Evolutionary conservation across 2,113 vertebrate genomes (phyloP).

Genomic region (Butastur rufipennis): DNA sequence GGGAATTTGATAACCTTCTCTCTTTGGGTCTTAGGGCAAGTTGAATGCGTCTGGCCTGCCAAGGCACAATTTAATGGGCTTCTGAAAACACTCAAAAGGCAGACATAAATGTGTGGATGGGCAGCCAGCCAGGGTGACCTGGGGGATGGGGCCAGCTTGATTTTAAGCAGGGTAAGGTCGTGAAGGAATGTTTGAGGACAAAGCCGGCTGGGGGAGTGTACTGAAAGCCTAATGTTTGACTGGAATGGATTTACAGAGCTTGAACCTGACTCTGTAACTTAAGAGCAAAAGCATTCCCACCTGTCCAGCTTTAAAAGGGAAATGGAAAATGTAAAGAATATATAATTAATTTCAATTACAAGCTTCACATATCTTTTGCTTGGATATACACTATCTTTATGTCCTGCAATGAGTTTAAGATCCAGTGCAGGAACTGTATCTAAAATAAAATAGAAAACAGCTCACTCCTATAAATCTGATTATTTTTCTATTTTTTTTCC

Average conservation of each 20-base stretch:
- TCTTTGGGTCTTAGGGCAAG: conserved; percentile 80
- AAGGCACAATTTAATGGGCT: conserved; percentile 85
- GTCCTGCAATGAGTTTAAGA: conserved; percentile 40
- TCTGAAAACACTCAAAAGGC: conserved; percentile 87
- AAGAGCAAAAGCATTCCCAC: conserved; percentile 74
- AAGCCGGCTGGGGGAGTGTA: conserved; percentile 69
- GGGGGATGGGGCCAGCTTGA: conserved; percentile 72
- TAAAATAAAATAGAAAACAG: conserved; percentile 48
- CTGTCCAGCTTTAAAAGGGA: conserved; percentile 71
- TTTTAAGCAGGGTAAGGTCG: conserved; percentile 79
- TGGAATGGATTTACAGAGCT: conserved; percentile 71
- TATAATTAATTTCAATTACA: conserved; percentile 81
- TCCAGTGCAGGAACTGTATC: conserved; percentile 24
- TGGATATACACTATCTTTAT: conserved; percentile 50
- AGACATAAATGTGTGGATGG: conserved; percentile 86
- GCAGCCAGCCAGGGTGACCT: conserved; percentile 81
- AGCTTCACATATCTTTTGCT: conserved; percentile 49
- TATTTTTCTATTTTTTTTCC: neutral
- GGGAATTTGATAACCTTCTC: conserved; percentile 83
- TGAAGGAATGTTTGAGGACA: conserved; percentile 80
- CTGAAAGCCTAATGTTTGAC: conserved; percentile 57
- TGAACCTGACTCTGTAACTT: conserved; percentile 64
- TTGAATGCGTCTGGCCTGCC: conserved; percentile 83
- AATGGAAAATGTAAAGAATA: conserved; percentile 76
- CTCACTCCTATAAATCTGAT: neutral